These are phyloP conservation scores for Sigmodon hispidus DNA, from an alignment of 2,113 vertebrate species.

Conservation along the genomic window DNA sequence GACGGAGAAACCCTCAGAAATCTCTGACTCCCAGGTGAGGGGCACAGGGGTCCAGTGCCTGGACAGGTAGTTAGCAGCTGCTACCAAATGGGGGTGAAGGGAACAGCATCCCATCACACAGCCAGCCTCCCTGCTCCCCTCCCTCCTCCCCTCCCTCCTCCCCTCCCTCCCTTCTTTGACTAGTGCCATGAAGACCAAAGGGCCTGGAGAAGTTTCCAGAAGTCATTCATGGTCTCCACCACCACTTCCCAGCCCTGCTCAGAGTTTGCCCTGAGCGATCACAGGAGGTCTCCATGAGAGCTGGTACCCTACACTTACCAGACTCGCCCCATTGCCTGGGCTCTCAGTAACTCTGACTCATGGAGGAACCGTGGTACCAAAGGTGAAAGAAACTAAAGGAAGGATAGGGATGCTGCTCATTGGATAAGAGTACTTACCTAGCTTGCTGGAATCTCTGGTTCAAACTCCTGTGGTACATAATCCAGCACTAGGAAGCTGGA, in stretches of 20 bases:
- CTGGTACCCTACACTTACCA: background rate
- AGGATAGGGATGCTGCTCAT: background rate
- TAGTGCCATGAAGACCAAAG: background rate
- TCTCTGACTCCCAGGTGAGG: constrained; percentile 97
- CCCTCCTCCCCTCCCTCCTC: no score
- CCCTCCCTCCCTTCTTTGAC: no score
- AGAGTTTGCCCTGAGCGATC: background rate
- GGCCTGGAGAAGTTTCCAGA: background rate
- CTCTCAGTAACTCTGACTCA: background rate
- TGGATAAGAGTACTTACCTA: background rate
- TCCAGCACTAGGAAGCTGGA: no score
- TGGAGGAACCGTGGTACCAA: background rate
- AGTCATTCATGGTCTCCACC: accelerated
- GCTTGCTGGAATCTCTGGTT: no score
- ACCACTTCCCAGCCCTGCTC: background rate
- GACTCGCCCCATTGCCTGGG: accelerated
- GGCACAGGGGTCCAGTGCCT: background rate
- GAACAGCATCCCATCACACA: accelerated
- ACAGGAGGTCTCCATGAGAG: background rate
- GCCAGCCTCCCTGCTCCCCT: background rate
- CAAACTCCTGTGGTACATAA: background rate
- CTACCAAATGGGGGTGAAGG: background rate
- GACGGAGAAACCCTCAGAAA: constrained; percentile 96
- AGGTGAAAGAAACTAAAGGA: background rate
- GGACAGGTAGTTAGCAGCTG: no score